Evolutionary conservation across 2,113 vertebrate genomes (phyloP).

Genomic region (Helogale parvula): DNA sequence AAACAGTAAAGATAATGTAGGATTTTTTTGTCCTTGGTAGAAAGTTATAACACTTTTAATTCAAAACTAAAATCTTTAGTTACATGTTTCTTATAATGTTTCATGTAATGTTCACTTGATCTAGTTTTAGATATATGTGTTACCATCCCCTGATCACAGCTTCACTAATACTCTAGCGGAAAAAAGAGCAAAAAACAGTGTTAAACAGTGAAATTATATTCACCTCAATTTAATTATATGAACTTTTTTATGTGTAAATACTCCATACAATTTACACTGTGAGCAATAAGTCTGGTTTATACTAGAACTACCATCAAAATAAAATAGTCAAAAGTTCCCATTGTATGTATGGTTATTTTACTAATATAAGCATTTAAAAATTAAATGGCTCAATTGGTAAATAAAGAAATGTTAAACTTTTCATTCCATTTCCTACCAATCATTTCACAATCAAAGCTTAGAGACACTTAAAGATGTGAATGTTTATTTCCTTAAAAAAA

Average conservation of each 20-base stretch:
- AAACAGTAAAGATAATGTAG: slow-evolving; percentile 35
- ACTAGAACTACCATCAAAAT: slow-evolving; percentile 16
- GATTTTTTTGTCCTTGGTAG: background rate
- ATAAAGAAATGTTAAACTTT: slow-evolving; percentile 45
- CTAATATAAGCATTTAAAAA: slow-evolving; percentile 68
- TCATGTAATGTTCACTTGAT: background rate
- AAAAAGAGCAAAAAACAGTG: slow-evolving; percentile 13
- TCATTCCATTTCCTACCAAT: slow-evolving; percentile 32
- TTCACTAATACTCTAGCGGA: slow-evolving; percentile 35
- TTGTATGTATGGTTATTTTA: slow-evolving; percentile 56
- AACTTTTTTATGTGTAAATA: slow-evolving; percentile 47
- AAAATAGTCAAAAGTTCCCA: slow-evolving; percentile 49
- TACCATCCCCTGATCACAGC: slow-evolving; percentile 19
- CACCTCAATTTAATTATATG: slow-evolving; percentile 28
- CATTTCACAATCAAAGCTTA: slow-evolving; percentile 66
- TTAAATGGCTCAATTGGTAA: slow-evolving; percentile 62
- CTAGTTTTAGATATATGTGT: slow-evolving; percentile 21
- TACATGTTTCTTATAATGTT: slow-evolving; percentile 11
- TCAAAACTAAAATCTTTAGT: background rate
- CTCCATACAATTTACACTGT: slow-evolving; percentile 48
- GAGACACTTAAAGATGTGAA: slow-evolving; percentile 12
- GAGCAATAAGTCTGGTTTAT: slow-evolving; percentile 8
- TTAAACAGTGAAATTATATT: slow-evolving; percentile 50
- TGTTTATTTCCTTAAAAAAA: slow-evolving; percentile 38
- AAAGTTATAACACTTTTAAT: slow-evolving; percentile 34